A percentile compares a stretch with the other conserved stretches of the same genome.
Conservation (phyloP, 2,113 vertebrate species). For the Odontophorus gujanensis region DNA sequence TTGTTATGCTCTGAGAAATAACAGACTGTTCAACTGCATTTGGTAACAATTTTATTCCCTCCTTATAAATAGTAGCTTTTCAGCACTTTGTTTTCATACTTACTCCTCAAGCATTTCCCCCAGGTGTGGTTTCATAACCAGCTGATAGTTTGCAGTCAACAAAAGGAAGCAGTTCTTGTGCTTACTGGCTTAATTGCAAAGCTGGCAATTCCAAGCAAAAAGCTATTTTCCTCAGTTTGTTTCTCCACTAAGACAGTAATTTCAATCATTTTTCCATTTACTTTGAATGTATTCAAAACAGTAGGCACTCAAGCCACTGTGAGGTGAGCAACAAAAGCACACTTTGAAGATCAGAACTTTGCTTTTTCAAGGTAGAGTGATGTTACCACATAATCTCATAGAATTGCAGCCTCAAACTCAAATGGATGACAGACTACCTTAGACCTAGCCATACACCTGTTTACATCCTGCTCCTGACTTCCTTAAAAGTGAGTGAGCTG, state of each 20-base stretch:
- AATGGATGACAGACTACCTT: neutral
- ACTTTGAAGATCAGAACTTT: neutral
- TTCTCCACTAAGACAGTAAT: neutral
- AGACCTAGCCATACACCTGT: neutral
- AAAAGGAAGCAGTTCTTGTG: neutral
- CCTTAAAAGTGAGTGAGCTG: neutral
- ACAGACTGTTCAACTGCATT: neutral
- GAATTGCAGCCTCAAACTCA: neutral
- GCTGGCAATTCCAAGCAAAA: neutral
- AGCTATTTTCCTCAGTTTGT: neutral
- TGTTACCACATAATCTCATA: neutral
- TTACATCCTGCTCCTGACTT: neutral
- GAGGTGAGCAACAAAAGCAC: neutral
- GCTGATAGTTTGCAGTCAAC: neutral
- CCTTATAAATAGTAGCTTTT: neutral
- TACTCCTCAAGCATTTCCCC: neutral
- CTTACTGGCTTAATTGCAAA: neutral
- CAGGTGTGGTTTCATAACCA: neutral
- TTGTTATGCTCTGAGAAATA: neutral
- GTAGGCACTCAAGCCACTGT: neutral
- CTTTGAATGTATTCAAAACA: neutral
- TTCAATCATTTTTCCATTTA: neutral
- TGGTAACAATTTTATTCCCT: neutral
- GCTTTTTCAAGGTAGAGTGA: neutral
- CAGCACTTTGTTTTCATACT: neutral